These are phyloP conservation scores for Tretioscincus oriximinensis DNA, from an alignment of 2,113 vertebrate genomes.

Conservation along the genomic window DNA sequence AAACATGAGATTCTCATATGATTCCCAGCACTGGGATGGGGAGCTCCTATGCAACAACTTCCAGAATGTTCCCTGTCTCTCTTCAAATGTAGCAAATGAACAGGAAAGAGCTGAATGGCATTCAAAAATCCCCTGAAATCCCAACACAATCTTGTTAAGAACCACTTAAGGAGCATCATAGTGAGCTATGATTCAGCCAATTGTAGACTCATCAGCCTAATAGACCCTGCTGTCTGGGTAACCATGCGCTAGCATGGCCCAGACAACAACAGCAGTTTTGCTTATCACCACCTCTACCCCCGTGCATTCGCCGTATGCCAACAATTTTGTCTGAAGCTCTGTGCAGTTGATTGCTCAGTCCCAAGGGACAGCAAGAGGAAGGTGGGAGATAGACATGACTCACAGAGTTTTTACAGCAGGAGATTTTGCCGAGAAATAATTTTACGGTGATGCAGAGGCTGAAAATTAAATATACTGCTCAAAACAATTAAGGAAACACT, in stretches of 20 bases:
- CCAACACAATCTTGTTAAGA: slow-evolving; percentile 18
- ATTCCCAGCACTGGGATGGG: no score
- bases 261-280: neutral
- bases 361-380: neutral
- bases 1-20: no score
- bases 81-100: slow-evolving; percentile 3
- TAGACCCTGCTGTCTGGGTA: neutral
- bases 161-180: slow-evolving; percentile 1
- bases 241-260: neutral
- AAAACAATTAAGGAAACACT: no score
- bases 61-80: neutral
- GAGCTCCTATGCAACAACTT: neutral
- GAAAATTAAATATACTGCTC: neutral
- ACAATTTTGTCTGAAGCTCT: neutral
- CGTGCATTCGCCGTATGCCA: neutral
- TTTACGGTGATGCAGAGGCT: neutral
- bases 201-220: neutral
- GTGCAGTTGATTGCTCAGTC: neutral
- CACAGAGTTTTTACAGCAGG: neutral
- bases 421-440: neutral
- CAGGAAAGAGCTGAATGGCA: neutral
- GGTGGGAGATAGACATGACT: neutral
- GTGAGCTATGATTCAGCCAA: slow-evolving; percentile 7
- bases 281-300: neutral
- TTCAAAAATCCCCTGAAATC: slow-evolving; percentile 17